Conservation (phyloP, 2,113 vertebrate genomes). For the Microtus ochrogaster region DNA sequence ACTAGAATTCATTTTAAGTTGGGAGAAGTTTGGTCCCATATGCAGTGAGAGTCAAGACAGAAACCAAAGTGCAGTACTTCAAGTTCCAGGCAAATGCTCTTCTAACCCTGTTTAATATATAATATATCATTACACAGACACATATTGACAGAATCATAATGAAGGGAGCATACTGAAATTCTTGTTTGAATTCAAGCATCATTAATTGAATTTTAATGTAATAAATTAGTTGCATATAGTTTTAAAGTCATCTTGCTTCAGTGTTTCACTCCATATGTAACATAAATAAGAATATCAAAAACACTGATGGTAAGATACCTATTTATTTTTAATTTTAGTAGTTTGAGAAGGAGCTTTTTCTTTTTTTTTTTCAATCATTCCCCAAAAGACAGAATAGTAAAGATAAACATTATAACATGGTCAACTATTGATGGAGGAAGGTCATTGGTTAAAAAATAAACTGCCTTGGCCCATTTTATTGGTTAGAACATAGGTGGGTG, state of each 20-base stretch:
- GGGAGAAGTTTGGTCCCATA: background rate
- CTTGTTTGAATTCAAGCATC: background rate
- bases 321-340: constrained; percentile 30
- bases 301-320: background rate
- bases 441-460: no score
- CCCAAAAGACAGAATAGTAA: background rate
- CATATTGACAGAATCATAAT: background rate
- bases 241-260: constrained; percentile 12
- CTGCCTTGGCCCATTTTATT: no score
- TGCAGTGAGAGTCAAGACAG: background rate
- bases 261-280: background rate
- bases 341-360: background rate
- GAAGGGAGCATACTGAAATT: background rate
- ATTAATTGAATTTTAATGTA: constrained; percentile 31
- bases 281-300: background rate
- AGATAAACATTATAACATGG: background rate
- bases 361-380: constrained; percentile 19
- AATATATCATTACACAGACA: background rate
- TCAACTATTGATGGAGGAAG: background rate
- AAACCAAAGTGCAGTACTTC: background rate
- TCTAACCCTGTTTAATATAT: background rate
- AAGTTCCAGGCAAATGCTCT: background rate
- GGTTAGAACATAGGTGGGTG: no score
- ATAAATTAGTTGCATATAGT: background rate
- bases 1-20: background rate